Evolutionary conservation across 2,797 vertebrate genomes (phyloP).

Genomic region (Alcedo atthis): DNA sequence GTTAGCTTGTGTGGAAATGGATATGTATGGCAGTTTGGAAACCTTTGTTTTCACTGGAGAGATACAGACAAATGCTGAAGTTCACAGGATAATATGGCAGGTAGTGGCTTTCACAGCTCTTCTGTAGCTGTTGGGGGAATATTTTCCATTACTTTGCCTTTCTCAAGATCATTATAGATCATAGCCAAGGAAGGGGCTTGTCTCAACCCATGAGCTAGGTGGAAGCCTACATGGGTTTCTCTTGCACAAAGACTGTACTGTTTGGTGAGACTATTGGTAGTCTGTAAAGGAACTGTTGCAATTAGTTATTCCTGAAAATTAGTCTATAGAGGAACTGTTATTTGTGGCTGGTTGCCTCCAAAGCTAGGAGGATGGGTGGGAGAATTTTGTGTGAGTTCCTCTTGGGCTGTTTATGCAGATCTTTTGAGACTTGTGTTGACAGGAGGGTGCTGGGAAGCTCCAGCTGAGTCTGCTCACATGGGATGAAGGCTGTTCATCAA

Average conservation of each 20-base stretch:
- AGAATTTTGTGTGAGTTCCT: not conserved
- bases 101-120: not conserved
- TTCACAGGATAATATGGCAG: not conserved
- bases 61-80: not conserved
- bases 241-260: not conserved
- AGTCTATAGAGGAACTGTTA: not conserved
- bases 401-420: not conserved
- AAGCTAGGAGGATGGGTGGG: not conserved
- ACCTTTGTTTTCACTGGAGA: not conserved
- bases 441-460: not conserved
- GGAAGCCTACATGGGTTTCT: not conserved
- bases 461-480: not conserved
- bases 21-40: not conserved
- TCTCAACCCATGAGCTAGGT: not conserved
- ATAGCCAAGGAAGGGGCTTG: not conserved
- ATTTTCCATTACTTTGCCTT: not conserved
- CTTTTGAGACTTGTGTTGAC: not conserved
- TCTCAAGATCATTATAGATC: not conserved
- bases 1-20: not conserved
- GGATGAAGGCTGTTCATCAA: not conserved
- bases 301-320: not conserved
- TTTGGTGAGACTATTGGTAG: not conserved
- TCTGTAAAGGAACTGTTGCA: not conserved
- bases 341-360: not conserved
- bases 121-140: not conserved